Conservation (phyloP, 2,113 vertebrate genomes). For the Harpagus bidentatus region DNA sequence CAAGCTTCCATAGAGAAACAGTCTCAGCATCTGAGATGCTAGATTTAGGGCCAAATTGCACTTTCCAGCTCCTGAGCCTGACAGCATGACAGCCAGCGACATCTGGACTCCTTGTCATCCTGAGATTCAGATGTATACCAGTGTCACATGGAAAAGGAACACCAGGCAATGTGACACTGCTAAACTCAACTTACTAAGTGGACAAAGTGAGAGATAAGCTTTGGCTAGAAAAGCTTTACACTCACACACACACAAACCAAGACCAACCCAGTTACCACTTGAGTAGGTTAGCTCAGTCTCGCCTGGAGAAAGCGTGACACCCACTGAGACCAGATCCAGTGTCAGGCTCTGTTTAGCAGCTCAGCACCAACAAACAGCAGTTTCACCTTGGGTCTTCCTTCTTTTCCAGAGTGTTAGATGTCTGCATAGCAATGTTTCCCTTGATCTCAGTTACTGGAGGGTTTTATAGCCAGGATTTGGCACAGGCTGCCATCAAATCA, state of each 20-base stretch:
- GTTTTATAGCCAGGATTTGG: not conserved
- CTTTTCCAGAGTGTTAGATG: not conserved
- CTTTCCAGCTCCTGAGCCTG: not conserved
- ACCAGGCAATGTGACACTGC: not conserved
- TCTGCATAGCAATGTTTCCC: not conserved
- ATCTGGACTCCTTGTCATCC: not conserved
- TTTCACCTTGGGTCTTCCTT: not conserved
- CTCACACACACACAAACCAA: not conserved
- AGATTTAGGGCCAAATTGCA: not conserved
- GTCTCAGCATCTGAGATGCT: not conserved
- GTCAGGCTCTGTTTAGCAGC: not conserved
- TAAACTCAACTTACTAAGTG: not conserved
- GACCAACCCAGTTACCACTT: not conserved
- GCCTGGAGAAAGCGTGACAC: accelerated
- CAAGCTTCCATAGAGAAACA: not conserved
- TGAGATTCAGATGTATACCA: not conserved
- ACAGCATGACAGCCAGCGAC: not conserved
- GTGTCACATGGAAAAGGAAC: not conserved
- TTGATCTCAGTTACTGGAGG: not conserved
- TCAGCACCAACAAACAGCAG: not conserved
- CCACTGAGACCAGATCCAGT: not conserved
- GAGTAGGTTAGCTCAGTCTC: not conserved
- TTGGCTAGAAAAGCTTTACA: not conserved
- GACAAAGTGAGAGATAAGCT: not conserved
- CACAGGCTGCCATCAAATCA: not conserved